A percentile compares a stretch with the other conserved stretches of the same genome.
phyloP scores from a whole-genome alignment of 64 coral and sea anemone genomes.

The Orbicella faveolata region DNA sequence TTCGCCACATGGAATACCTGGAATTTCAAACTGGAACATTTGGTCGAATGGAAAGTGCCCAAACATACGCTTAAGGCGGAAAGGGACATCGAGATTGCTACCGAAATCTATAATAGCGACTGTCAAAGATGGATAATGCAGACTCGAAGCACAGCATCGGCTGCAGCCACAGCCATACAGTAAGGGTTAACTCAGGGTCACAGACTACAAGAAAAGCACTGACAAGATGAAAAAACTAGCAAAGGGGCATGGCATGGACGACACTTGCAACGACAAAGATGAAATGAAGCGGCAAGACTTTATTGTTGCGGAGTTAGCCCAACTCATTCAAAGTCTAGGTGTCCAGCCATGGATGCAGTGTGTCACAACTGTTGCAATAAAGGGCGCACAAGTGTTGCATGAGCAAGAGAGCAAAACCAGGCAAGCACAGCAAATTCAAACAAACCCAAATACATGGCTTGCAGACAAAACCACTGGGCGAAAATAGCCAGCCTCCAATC shows the following conservation, averaged over 20 bases:
- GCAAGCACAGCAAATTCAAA: not conserved
- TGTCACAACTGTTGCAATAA: conserved; percentile 16
- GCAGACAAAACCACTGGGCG: not conserved
- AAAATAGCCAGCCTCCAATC: not conserved
- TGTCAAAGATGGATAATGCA: conserved; percentile 37
- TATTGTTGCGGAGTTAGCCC: not conserved
- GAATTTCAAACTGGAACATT: no score
- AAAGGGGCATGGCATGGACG: no score
- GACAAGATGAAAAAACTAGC: not conserved
- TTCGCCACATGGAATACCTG: no score
- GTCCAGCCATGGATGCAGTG: not conserved
- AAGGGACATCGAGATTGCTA: conserved; percentile 7
- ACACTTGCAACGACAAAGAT: not conserved
- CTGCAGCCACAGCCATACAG: not conserved
- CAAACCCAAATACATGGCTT: not conserved
- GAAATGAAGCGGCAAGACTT: not conserved
- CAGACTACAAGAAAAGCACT: conserved; percentile 11
- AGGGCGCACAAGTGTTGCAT: conserved; percentile 8
- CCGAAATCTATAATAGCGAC: conserved; percentile 6
- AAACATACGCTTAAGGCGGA: not conserved
- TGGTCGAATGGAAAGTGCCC: no score
- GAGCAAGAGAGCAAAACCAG: conserved; percentile 2
- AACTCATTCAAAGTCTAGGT: not conserved
- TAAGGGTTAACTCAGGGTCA: not conserved
- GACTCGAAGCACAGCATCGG: conserved; percentile 11